Percentiles rank a stretch among this genome's conserved stretches.
Conservation (phyloP, 1,140 invertebrate genomes). For the Saxidomus purpurata region DNA sequence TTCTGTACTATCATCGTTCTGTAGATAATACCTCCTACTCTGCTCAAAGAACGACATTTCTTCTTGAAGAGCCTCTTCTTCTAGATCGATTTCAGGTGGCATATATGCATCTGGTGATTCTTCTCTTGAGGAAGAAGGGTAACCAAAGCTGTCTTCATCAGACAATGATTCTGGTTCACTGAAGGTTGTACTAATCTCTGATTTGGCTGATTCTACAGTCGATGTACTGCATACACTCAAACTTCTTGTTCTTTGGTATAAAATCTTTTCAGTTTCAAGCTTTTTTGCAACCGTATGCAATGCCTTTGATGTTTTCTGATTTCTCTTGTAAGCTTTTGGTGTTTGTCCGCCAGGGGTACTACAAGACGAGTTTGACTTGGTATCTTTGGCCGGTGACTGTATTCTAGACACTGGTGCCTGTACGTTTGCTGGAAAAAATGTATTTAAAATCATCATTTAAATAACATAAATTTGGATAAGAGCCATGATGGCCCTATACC, state of each 20-base stretch:
- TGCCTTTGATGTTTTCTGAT: not conserved
- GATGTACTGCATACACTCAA: slow-evolving; percentile 4
- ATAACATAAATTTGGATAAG: no score
- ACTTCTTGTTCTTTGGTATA: not conserved
- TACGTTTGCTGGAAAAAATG: no score
- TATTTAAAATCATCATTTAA: no score
- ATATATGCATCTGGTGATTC: not conserved
- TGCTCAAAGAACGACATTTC: slow-evolving; percentile 54
- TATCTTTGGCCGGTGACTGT: no score
- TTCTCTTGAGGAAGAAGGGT: not conserved
- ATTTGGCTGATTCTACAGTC: not conserved
- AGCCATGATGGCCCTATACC: no score
- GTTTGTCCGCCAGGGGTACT: not conserved
- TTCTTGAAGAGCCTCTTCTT: not conserved
- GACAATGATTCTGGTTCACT: not conserved
- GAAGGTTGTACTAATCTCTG: not conserved
- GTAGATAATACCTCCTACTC: not conserved
- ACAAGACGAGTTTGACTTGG: not conserved
- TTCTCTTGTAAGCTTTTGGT: not conserved
- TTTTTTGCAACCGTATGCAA: not conserved
- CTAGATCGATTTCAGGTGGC: not conserved
- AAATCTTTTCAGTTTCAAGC: not conserved
- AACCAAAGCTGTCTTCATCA: not conserved
- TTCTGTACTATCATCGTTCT: not conserved
- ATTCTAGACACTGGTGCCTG: no score